phyloP scores from a whole-genome alignment of 1,140 invertebrate genomes.

The Phymorhynchus buccinoides region DNA sequence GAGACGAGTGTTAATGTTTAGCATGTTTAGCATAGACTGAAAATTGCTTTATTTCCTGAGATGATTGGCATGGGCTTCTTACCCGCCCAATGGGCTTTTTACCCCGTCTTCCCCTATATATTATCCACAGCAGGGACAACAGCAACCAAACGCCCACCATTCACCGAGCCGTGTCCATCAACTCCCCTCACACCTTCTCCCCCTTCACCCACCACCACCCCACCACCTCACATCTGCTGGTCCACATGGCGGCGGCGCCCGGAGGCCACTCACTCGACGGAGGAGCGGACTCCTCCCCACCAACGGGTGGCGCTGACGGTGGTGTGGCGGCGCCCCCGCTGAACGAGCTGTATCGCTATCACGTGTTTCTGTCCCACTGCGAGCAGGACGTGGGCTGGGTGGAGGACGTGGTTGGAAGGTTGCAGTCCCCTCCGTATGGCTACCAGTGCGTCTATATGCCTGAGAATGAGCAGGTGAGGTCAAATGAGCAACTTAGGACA shows the following conservation, averaged over 20 bases:
- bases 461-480: constrained; percentile 36
- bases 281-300: constrained; percentile 32
- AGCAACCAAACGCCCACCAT: not conserved
- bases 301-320: no score
- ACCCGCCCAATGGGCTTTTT: no score
- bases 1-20: no score
- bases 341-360: constrained; percentile 65
- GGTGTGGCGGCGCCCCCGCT: constrained; percentile 59
- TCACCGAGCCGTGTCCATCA: constrained; percentile 20
- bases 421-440: constrained; percentile 60
- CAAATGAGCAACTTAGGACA: no score
- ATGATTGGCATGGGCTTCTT: not conserved
- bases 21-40: no score
- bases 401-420: constrained; percentile 54
- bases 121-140: not conserved
- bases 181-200: not conserved
- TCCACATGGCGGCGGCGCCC: not conserved
- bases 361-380: constrained; percentile 67
- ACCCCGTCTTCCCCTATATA: no score
- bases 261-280: not conserved
- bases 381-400: constrained; percentile 62
- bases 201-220: not conserved
- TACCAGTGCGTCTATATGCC: constrained; percentile 61
- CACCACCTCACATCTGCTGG: not conserved
- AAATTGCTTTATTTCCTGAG: no score